A percentile compares a stretch with the other conserved stretches of the same genome.
phyloP scores from a whole-genome alignment of 2,888 invertebrate genomes.

The Uloborus plumipes region DNA sequence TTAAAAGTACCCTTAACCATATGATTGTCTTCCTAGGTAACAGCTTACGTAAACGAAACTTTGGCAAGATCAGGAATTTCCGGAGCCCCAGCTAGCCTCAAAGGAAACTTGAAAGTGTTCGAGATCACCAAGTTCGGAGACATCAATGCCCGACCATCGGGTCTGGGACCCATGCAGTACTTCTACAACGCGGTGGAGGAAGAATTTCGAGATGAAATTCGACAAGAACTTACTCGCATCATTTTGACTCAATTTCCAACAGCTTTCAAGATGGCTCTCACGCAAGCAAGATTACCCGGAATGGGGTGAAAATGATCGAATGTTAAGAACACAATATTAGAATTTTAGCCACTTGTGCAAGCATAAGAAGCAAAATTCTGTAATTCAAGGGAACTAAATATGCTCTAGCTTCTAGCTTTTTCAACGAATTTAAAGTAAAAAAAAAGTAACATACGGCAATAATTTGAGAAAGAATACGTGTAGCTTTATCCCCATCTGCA shows the following conservation, averaged over 20 bases:
- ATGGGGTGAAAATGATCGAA: not conserved
- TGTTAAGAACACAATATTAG: not conserved
- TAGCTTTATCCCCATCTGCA: too few relatives aligned
- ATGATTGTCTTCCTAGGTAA: slow-evolving; percentile 11
- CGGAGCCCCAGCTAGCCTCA: slow-evolving; percentile 33
- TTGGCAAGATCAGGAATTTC: slow-evolving; percentile 13
- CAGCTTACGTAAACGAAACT: slow-evolving; percentile 45
- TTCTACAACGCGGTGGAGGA: slow-evolving; percentile 46
- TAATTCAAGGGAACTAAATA: too few relatives aligned
- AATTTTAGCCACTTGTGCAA: too few relatives aligned
- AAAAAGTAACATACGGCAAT: too few relatives aligned
- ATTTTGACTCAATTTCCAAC: slow-evolving; percentile 32
- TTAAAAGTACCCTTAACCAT: too few relatives aligned
- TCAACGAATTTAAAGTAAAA: too few relatives aligned
- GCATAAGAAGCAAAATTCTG: too few relatives aligned
- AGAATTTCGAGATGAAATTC: slow-evolving; percentile 30
- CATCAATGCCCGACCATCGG: slow-evolving; percentile 29
- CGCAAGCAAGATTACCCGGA: slow-evolving; percentile 30
- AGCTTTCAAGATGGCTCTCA: slow-evolving; percentile 30
- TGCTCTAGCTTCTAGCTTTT: too few relatives aligned
- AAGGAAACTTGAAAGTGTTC: slow-evolving; percentile 28
- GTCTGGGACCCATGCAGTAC: slow-evolving; percentile 35
- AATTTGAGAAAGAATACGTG: too few relatives aligned
- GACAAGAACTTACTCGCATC: slow-evolving; percentile 16
- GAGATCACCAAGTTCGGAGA: slow-evolving; percentile 52